Evolutionary conservation across 2,888 invertebrate species (phyloP), one percentile per base, ranked within the genome.

Genomic region (Emesis furor): DNA sequence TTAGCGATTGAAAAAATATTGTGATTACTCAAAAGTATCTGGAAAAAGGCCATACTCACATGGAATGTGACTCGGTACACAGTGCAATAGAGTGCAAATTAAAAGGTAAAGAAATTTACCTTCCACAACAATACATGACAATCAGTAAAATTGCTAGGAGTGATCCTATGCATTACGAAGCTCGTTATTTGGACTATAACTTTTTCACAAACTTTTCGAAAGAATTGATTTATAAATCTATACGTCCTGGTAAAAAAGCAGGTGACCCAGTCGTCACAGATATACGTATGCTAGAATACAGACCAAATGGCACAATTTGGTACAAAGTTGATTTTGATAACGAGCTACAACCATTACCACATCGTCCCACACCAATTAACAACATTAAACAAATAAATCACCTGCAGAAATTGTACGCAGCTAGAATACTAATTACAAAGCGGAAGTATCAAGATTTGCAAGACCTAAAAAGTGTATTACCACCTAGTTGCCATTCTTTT

Each of bases 51-150:
- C 32, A 46, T 5, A 39, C 6, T 7, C 39, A 39, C 39, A 73
- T 72, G 71, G 46, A 72, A 42, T 72, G 71, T 46, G 71, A 72
- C 17, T 78, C 76, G 10, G 82, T 84, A 76, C 89, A 78, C 78
- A 81, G 73, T 24, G 75, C 68, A 3, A 91, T 93, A 46, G 93
- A 93, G 86, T 83, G 88, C 65, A 90, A 87, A 42, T 67, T 90
- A 17, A 90, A 90, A 83, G 86, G 90, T 46, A 82, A 86, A 67
- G 86, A 86, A 69, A 83, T 83, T 39, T 79, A 89, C 77, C 37
- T 88, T 8, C 91, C 91, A 17, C 73, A 79, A 62, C 90, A 91
- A 39, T 92, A 91, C 85, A 55, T 86, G 1, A 65, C 79, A 42
- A 74, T 89, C 30, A 86, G 88, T 17, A 78, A 79, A 76, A 79